Conservation (phyloP, 2,113 vertebrate species). For the Spizaetus ornatus region DNA sequence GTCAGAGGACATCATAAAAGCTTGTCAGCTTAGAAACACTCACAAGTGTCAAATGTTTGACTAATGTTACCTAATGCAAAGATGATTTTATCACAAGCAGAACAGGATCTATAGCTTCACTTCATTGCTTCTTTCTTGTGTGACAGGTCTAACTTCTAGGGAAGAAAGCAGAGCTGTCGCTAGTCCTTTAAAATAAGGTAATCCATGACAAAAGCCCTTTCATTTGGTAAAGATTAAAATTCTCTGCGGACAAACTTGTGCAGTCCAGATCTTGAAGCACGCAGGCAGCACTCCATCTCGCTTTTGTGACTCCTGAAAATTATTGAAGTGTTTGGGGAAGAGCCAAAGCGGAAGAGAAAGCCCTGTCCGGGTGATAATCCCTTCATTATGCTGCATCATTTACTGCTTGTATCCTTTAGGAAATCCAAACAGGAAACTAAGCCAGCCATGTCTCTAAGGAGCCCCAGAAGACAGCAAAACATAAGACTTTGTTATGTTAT, state of each 20-base stretch:
- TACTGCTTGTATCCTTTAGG: background rate
- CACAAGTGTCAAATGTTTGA: background rate
- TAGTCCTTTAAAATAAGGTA: background rate
- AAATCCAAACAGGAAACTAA: constrained; percentile 14
- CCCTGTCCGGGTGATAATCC: background rate
- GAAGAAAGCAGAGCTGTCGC: background rate
- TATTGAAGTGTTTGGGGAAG: background rate
- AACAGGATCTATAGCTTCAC: background rate
- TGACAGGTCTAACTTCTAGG: background rate
- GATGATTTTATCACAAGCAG: background rate
- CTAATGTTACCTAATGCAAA: background rate
- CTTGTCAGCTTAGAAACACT: background rate
- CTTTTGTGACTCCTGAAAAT: background rate
- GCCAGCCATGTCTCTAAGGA: background rate
- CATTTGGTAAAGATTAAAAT: background rate
- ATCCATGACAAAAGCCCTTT: background rate
- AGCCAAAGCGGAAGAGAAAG: background rate
- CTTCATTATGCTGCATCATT: background rate
- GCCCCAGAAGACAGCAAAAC: background rate
- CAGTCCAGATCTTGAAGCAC: background rate
- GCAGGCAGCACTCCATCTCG: rapidly evolving
- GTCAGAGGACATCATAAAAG: background rate
- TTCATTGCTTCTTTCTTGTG: background rate
- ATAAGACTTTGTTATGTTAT: background rate
- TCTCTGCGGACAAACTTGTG: background rate